A percentile compares a stretch with the other conserved stretches of the same genome.
Evolutionary conservation across 2,113 vertebrate genomes (phyloP).

Genomic region (Strix uralensis): DNA sequence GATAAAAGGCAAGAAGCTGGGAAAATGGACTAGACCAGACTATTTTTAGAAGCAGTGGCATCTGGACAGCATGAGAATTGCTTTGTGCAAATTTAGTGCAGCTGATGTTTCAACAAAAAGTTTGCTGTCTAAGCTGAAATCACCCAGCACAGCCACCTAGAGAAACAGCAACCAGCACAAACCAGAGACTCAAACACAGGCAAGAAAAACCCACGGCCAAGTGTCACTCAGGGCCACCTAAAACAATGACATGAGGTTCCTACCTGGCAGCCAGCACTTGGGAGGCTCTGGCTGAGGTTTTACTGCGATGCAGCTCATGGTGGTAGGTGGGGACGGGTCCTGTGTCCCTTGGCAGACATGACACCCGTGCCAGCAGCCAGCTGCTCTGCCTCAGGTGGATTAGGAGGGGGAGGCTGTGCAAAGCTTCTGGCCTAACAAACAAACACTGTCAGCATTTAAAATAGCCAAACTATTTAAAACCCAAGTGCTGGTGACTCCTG

Average conservation of each 20-base stretch:
- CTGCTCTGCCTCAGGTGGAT: background rate
- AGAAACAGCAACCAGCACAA: background rate
- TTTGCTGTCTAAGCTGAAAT: constrained; percentile 8
- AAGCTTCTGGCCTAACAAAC: background rate
- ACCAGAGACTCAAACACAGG: background rate
- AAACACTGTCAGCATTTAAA: background rate
- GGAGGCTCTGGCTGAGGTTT: background rate
- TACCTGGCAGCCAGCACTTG: accelerated
- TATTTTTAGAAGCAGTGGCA: constrained; percentile 57
- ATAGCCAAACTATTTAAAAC: background rate
- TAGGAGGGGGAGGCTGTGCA: background rate
- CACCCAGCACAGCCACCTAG: background rate
- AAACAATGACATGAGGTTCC: accelerated
- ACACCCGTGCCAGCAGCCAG: background rate
- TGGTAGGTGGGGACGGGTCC: background rate
- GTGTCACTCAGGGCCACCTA: background rate
- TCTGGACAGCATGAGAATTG: constrained; percentile 51
- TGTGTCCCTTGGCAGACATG: background rate
- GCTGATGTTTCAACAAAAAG: constrained; percentile 5
- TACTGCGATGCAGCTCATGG: accelerated
- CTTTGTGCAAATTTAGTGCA: constrained; percentile 27
- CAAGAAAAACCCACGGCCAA: background rate
- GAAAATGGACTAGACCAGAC: background rate
- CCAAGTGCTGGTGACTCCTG: background rate
- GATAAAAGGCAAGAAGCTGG: constrained; percentile 40